Percentiles rank a stretch among this genome's conserved stretches.
These are phyloP conservation scores for Bryconaethiops microstoma DNA, from an alignment of 2,797 vertebrate genomes.

Conservation along the genomic window DNA sequence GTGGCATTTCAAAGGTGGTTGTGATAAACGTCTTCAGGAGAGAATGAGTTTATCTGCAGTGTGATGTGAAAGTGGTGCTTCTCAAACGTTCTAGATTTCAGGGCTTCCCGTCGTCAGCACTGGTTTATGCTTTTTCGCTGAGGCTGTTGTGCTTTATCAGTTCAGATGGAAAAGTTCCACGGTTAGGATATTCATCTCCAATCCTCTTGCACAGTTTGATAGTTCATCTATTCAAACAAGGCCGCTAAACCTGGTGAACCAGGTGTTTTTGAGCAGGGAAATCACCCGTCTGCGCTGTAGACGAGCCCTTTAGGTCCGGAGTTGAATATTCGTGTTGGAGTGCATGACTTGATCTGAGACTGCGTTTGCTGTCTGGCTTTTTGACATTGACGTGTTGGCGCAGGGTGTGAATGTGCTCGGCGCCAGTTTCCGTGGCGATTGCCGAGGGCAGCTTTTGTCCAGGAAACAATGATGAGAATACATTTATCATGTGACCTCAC, in stretches of 20 bases:
- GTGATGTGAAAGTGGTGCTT: constrained; percentile 20
- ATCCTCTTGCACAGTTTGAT: not conserved
- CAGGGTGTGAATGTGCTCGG: constrained; percentile 21
- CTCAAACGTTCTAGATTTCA: not conserved
- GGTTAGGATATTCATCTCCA: not conserved
- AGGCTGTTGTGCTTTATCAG: not conserved
- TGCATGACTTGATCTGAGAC: not conserved
- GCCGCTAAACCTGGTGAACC: not conserved
- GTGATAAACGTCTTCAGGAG: constrained; percentile 40
- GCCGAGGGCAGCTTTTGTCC: constrained; percentile 35
- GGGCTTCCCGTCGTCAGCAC: not conserved
- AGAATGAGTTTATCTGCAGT: constrained; percentile 2
- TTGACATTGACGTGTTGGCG: constrained; percentile 12
- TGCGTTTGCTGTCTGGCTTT: constrained; percentile 22
- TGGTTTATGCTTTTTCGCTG: not conserved
- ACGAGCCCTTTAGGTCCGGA: not conserved
- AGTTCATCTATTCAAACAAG: not conserved
- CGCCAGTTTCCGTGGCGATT: constrained; percentile 13
- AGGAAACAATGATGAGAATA: constrained; percentile 18
- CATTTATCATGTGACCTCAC: constrained; percentile 38
- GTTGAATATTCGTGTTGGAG: not conserved
- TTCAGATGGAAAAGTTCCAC: not conserved
- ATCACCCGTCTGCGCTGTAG: not conserved
- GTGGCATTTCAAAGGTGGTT: constrained; percentile 25
- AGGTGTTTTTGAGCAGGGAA: not conserved